These are phyloP conservation scores for Suncus etruscus DNA, from an alignment of 2,113 vertebrate species.

Conservation along the genomic window DNA sequence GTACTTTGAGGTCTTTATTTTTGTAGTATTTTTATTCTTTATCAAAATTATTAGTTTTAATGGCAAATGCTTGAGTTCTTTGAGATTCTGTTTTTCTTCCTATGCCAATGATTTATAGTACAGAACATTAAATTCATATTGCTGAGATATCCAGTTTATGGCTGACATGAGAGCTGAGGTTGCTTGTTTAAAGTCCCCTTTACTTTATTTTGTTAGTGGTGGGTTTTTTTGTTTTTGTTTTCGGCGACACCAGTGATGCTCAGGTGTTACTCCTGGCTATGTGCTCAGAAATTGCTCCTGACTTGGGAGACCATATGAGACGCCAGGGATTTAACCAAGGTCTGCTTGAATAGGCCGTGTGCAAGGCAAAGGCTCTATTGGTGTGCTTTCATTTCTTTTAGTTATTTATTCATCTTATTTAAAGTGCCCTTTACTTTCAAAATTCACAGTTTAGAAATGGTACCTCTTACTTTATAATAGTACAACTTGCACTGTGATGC, in stretches of 20 bases:
- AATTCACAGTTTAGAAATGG: conserved; percentile 67
- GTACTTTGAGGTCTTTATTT: conserved; percentile 19
- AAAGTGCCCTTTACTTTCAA: conserved; percentile 69
- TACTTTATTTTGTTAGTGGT: neutral
- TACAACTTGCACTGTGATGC: conserved; percentile 32
- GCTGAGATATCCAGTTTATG: conserved; percentile 26
- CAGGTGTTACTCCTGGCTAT: no score
- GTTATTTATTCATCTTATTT: neutral
- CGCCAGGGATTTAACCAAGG: no score
- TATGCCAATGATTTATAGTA: conserved; percentile 1
- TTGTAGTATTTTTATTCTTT: conserved; percentile 34
- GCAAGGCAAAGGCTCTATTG: no score
- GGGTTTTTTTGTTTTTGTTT: no score
- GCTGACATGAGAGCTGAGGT: conserved; percentile 22
- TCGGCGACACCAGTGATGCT: no score
- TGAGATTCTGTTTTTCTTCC: conserved; percentile 60
- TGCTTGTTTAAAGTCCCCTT: conserved; percentile 27
- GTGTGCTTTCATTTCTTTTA: no score
- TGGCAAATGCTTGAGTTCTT: neutral
- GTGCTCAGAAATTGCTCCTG: no score
- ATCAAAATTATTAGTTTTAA: conserved; percentile 19
- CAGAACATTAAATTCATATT: conserved; percentile 59
- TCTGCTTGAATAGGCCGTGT: no score
- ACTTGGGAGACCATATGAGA: no score
- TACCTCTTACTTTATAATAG: conserved; percentile 51